Percentiles rank a stretch among this genome's conserved stretches.
Evolutionary conservation across 2,113 vertebrate genomes (phyloP).

Genomic region (Eclectus roratus): DNA sequence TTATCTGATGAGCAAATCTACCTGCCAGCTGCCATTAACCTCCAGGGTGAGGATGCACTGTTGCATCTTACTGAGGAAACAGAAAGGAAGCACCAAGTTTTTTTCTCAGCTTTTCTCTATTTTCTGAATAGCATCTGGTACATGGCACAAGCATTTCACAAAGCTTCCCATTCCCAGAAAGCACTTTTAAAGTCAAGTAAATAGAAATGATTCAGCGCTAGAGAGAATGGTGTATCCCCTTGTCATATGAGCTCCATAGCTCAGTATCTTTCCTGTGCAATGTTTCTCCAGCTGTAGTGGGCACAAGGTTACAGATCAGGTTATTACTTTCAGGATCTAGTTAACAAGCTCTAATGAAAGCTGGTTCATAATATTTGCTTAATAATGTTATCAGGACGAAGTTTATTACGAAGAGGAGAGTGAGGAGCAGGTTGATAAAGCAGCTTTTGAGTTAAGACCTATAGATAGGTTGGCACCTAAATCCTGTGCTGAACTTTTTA

Average conservation of each 20-base stretch:
- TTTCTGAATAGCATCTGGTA: background rate
- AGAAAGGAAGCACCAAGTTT: background rate
- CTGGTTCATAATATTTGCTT: background rate
- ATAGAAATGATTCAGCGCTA: background rate
- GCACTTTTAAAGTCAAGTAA: background rate
- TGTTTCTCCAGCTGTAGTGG: background rate
- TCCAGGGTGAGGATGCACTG: background rate
- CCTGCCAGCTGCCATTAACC: background rate
- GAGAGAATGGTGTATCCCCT: background rate
- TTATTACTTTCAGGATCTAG: background rate
- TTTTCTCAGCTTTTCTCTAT: background rate
- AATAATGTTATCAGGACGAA: slow-evolving; percentile 40
- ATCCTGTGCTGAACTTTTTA: background rate
- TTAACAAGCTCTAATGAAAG: slow-evolving; percentile 20
- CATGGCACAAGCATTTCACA: background rate
- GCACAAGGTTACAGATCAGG: background rate
- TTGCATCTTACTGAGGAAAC: background rate
- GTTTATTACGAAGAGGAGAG: slow-evolving; percentile 43
- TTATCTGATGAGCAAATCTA: background rate
- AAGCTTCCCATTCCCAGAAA: background rate
- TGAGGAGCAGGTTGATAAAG: slow-evolving; percentile 31
- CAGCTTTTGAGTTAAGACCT: background rate
- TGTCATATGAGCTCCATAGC: background rate
- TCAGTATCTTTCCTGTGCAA: background rate
- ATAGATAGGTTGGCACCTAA: background rate